Conservation (phyloP, 2,797 vertebrate genomes). For the Semotilus atromaculatus region DNA sequence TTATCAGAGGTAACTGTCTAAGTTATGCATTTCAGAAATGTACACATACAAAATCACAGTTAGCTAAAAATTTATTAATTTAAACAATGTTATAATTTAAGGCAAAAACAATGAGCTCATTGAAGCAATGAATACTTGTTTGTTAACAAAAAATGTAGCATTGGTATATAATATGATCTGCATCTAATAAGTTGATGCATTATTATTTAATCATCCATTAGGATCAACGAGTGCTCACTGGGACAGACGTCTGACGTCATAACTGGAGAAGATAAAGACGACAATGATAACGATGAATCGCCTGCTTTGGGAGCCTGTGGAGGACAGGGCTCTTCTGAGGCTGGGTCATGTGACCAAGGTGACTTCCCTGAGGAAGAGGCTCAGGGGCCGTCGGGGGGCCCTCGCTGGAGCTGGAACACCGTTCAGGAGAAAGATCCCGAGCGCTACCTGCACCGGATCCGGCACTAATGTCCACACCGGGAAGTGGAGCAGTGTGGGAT, state of each 20-base stretch:
- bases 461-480: conserved; percentile 50
- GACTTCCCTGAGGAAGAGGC: conserved; percentile 44
- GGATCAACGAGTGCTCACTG: conserved; percentile 52
- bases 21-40: too few relatives aligned
- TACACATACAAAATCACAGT: too few relatives aligned
- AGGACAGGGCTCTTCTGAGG: conserved; percentile 14
- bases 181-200: not conserved
- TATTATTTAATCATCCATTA: conserved; percentile 20
- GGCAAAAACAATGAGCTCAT: too few relatives aligned
- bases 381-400: not conserved
- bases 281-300: not conserved
- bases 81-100: too few relatives aligned
- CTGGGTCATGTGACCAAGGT: conserved; percentile 20
- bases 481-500: not conserved
- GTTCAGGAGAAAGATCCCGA: conserved; percentile 67
- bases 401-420: conserved; percentile 51
- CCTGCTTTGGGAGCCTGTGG: conserved; percentile 32
- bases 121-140: too few relatives aligned
- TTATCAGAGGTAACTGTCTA: too few relatives aligned
- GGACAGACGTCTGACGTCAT: conserved; percentile 8
- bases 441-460: conserved; percentile 75
- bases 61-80: too few relatives aligned
- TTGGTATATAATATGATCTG: not conserved
- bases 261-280: not conserved
- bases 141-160: too few relatives aligned